Evolutionary conservation across 2,888 invertebrate species (phyloP).

Genomic region (Amphipoea lucens): DNA sequence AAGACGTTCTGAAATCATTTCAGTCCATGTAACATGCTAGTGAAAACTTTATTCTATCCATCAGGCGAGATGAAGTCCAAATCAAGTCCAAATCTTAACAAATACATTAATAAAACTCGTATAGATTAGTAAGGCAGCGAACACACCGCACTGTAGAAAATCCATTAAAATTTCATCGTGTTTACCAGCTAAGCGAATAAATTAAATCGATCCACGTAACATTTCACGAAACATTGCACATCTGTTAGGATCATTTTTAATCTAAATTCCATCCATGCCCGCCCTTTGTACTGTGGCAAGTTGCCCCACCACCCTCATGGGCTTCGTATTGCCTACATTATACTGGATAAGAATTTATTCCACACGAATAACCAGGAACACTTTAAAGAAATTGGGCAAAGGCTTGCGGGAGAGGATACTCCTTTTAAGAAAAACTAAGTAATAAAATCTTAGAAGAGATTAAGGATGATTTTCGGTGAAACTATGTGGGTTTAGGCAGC

Average conservation of each 20-base stretch:
- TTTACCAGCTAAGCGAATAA: constrained; percentile 46
- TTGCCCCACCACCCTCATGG: constrained; percentile 72
- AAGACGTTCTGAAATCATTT: neutral
- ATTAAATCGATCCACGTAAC: constrained; percentile 72
- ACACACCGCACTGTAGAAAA: constrained; percentile 24
- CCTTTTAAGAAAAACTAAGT: constrained; percentile 57
- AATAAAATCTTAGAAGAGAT: constrained; percentile 61
- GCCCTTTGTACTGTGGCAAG: constrained; percentile 77
- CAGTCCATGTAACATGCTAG: neutral
- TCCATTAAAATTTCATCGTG: constrained; percentile 37
- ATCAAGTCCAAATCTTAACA: too few species aligned
- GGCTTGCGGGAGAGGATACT: constrained; percentile 41
- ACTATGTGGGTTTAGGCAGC: constrained; percentile 40
- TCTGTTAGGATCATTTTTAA: constrained; percentile 84
- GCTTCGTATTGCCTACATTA: constrained; percentile 73
- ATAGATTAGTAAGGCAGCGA: neutral
- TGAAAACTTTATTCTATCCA: neutral
- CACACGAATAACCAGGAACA: constrained; percentile 74
- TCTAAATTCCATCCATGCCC: constrained; percentile 83
- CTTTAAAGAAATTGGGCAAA: constrained; percentile 72
- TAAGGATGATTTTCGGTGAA: constrained; percentile 50
- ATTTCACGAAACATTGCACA: constrained; percentile 84
- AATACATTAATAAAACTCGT: neutral
- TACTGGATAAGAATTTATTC: constrained; percentile 81
- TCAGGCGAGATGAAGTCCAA: neutral